These are phyloP conservation scores for Takifugu flavidus DNA, from an alignment of 2,113 vertebrate species.

Conservation along the genomic window DNA sequence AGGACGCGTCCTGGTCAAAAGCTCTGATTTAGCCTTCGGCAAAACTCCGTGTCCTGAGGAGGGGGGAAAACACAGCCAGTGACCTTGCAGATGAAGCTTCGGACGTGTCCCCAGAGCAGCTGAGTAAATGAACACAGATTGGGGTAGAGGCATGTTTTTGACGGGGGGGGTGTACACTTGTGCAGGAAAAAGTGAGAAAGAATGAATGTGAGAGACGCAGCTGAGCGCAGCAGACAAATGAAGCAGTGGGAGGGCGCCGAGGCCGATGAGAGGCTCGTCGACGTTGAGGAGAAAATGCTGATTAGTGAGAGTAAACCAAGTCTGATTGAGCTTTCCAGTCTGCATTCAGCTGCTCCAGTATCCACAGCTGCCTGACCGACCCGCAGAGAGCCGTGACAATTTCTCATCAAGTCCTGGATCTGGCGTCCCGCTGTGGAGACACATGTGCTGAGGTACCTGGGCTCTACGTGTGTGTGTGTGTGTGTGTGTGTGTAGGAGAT, in stretches of 20 bases:
- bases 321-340: constrained; percentile 2
- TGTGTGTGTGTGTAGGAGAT: not conserved
- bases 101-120: constrained; percentile 50
- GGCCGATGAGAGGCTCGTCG: constrained; percentile 35
- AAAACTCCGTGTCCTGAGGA: constrained; percentile 46
- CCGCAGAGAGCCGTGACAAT: constrained; percentile 7
- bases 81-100: constrained; percentile 61
- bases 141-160: constrained; percentile 10
- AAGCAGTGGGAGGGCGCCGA: constrained; percentile 31
- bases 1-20: constrained; percentile 34
- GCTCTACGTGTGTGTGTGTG: constrained; percentile 1
- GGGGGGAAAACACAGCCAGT: constrained; percentile 4
- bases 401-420: constrained; percentile 18
- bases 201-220: constrained; percentile 30
- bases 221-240: constrained; percentile 36
- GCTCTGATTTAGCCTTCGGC: constrained; percentile 44
- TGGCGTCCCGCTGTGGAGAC: constrained; percentile 20
- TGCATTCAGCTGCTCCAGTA: constrained; percentile 25
- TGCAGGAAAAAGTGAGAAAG: constrained; percentile 30
- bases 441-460: constrained; percentile 58
- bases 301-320: constrained; percentile 52
- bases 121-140: constrained; percentile 56
- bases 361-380: constrained; percentile 11
- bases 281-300: constrained; percentile 62
- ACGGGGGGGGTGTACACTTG: constrained; percentile 11